Conservation (phyloP, 2,797 vertebrate species). For the Oophaga sylvatica region DNA sequence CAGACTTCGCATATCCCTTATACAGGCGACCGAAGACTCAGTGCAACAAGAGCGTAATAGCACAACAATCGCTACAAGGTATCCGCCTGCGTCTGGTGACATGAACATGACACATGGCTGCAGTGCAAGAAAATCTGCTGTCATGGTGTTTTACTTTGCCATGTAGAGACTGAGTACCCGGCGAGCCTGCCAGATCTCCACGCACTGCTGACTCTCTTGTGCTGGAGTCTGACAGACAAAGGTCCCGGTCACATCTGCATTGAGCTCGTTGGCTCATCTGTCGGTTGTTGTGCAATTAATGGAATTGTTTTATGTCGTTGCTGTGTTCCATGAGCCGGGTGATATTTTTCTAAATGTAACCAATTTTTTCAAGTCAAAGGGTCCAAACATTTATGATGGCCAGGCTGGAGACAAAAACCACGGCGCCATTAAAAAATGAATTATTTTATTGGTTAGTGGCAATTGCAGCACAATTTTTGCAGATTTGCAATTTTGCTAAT, state of each 20-base stretch:
- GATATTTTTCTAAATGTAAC: no score
- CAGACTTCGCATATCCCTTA: not conserved
- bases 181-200: conserved; percentile 2
- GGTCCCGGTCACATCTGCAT: conserved; percentile 30
- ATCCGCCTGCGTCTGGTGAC: not conserved
- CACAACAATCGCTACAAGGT: conserved; percentile 3
- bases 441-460: no score
- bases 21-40: not conserved
- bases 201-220: conserved; percentile 26
- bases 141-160: conserved; percentile 7
- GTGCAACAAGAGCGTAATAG: not conserved
- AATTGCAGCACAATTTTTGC: no score
- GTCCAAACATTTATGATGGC: no score
- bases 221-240: conserved; percentile 6
- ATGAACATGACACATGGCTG: conserved; percentile 17
- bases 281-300: conserved; percentile 22
- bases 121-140: not conserved
- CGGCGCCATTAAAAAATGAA: no score
- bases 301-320: not conserved
- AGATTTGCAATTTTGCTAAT: no score
- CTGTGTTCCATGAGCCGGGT: not conserved
- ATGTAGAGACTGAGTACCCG: not conserved
- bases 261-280: conserved; percentile 15
- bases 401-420: no score
- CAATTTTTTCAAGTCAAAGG: no score